Percentiles rank a stretch among this genome's conserved stretches.
phyloP scores from a whole-genome alignment of 2,888 invertebrate genomes.

The Aplocera efformata region DNA sequence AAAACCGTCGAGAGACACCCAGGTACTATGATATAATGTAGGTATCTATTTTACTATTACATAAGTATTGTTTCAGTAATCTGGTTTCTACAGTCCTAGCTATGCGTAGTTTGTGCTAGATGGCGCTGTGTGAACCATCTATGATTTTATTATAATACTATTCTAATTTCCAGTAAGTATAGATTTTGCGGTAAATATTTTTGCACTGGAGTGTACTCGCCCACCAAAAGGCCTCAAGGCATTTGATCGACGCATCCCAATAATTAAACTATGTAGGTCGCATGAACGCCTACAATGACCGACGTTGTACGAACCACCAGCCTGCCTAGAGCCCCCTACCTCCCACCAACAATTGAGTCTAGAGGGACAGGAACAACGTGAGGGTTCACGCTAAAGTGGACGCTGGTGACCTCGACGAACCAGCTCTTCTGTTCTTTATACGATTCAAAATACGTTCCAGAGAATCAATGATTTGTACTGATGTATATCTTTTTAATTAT shows the following conservation, averaged over 20 bases:
- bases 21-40: too few species aligned
- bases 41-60: too few species aligned
- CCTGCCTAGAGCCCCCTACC: constrained; percentile 42
- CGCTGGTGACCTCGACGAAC: constrained; percentile 52
- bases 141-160: too few species aligned
- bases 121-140: too few species aligned
- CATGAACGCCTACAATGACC: constrained; percentile 66
- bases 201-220: constrained; percentile 53
- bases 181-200: too few species aligned
- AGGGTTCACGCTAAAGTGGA: constrained; percentile 44
- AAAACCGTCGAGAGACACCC: too few species aligned
- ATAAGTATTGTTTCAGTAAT: too few species aligned
- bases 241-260: constrained; percentile 72
- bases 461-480: constrained; percentile 22
- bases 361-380: constrained; percentile 33
- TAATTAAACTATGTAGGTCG: constrained; percentile 77
- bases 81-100: too few species aligned
- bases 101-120: too few species aligned
- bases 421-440: constrained; percentile 64
- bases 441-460: constrained; percentile 61
- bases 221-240: constrained; percentile 62
- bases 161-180: too few species aligned
- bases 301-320: constrained; percentile 52
- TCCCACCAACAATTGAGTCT: constrained; percentile 46
- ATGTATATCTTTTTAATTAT: constrained; percentile 13